Percentiles rank a stretch among this genome's conserved stretches.
Evolutionary conservation across 2,797 vertebrate genomes (phyloP).

Genomic region (Typhlichthys subterraneus): DNA sequence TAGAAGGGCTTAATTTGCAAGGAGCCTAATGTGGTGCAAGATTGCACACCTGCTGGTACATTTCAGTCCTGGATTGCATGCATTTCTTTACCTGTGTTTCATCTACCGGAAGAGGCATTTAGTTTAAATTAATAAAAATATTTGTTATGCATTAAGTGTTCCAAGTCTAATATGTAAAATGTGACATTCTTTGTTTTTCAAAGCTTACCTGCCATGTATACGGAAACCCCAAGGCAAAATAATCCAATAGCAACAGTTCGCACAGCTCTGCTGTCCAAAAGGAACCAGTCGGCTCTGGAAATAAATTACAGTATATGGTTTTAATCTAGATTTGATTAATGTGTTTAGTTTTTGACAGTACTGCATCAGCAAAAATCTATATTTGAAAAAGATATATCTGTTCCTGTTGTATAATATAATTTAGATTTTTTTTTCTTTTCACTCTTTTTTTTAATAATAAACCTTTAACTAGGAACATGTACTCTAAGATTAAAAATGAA

Average conservation of each 20-base stretch:
- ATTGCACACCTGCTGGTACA: too few species aligned
- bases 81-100: background rate
- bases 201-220: conserved; percentile 88
- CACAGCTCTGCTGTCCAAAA: conserved; percentile 83
- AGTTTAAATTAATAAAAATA: background rate
- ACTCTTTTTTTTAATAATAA: too few species aligned
- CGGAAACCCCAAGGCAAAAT: conserved; percentile 86
- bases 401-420: background rate
- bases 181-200: conserved; percentile 3
- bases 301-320: conserved; percentile 22
- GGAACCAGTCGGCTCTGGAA: conserved; percentile 89
- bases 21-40: background rate
- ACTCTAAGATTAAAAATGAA: too few species aligned
- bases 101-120: too few species aligned
- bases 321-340: background rate
- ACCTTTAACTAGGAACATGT: too few species aligned
- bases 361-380: background rate
- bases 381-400: background rate
- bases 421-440: background rate
- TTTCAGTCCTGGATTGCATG: too few species aligned
- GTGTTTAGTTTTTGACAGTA: background rate
- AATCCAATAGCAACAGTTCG: conserved; percentile 86
- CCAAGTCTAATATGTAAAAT: background rate
- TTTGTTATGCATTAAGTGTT: background rate
- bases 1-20: background rate